Evolutionary conservation across 2,888 invertebrate species (phyloP).

Genomic region (Lasioglossum villosulum): DNA sequence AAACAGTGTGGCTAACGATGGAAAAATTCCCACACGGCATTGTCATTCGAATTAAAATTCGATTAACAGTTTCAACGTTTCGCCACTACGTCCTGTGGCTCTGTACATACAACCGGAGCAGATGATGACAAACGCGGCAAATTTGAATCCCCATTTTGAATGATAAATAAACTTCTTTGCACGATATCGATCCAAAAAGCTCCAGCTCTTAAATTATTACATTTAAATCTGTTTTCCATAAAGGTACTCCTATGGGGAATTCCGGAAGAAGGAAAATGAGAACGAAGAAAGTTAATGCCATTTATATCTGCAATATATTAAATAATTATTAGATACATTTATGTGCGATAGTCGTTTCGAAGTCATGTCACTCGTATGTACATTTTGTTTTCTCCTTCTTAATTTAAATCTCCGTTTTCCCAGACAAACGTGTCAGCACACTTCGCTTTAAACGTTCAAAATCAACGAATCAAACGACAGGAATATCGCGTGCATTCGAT

Average conservation of each 20-base stretch:
- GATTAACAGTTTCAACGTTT: neutral
- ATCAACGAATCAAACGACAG: constrained; percentile 49
- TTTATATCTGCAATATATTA: constrained; percentile 83
- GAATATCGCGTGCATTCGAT: constrained; percentile 45
- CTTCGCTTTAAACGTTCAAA: constrained; percentile 31
- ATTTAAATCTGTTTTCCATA: neutral
- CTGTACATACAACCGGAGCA: neutral
- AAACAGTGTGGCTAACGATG: too few relatives aligned
- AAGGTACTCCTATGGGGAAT: neutral
- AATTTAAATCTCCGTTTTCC: constrained; percentile 47
- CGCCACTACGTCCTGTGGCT: neutral
- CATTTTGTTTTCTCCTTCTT: constrained; percentile 63
- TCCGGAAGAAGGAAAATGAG: constrained; percentile 5
- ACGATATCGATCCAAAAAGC: neutral
- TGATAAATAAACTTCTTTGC: neutral
- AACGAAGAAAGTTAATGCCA: constrained; percentile 51
- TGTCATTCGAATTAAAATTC: neutral
- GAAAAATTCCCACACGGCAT: neutral
- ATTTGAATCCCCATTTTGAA: neutral
- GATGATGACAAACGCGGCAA: neutral
- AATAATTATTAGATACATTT: constrained; percentile 82
- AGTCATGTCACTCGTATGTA: constrained; percentile 78
- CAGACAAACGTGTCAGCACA: constrained; percentile 52
- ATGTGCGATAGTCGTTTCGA: constrained; percentile 78
- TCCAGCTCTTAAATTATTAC: neutral